These are phyloP conservation scores for Megamerina dolium DNA, from an alignment of 2,888 invertebrate species.

Conservation along the genomic window DNA sequence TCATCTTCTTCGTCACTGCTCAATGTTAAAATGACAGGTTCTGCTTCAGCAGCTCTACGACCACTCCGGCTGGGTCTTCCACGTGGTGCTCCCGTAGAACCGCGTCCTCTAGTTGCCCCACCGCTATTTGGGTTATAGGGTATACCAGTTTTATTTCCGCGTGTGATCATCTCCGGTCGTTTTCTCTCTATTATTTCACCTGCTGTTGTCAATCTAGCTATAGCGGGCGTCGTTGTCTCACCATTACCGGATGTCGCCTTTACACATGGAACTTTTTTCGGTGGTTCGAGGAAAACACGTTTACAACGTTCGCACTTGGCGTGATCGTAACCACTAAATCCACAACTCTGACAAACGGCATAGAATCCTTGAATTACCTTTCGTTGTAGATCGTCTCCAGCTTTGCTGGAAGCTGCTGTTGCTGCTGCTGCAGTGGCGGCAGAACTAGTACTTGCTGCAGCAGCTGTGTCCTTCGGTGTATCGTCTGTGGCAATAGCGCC, in stretches of 20 bases:
- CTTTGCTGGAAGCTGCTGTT: constrained; percentile 16
- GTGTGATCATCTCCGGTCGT: constrained; percentile 14
- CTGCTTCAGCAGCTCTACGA: constrained; percentile 55
- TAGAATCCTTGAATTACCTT: constrained; percentile 65
- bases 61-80: constrained; percentile 43
- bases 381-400: constrained; percentile 55
- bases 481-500: not conserved
- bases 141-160: constrained; percentile 14
- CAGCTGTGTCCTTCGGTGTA: constrained; percentile 10
- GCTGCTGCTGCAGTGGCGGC: constrained; percentile 10
- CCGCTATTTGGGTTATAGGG: constrained; percentile 15
- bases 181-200: constrained; percentile 31
- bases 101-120: constrained; percentile 22
- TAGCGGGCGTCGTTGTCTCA: constrained; percentile 11
- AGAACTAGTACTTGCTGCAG: constrained; percentile 28
- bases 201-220: constrained; percentile 2
- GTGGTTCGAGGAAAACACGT: constrained; percentile 65
- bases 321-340: constrained; percentile 72
- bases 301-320: constrained; percentile 71
- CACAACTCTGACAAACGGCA: constrained; percentile 75
- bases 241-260: constrained; percentile 23
- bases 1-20: constrained; percentile 65
- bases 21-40: constrained; percentile 63
- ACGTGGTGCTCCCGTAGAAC: constrained; percentile 33
- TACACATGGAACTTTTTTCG: constrained; percentile 52